Conservation (phyloP, 2,888 invertebrate genomes). For the Ctena decussata region DNA sequence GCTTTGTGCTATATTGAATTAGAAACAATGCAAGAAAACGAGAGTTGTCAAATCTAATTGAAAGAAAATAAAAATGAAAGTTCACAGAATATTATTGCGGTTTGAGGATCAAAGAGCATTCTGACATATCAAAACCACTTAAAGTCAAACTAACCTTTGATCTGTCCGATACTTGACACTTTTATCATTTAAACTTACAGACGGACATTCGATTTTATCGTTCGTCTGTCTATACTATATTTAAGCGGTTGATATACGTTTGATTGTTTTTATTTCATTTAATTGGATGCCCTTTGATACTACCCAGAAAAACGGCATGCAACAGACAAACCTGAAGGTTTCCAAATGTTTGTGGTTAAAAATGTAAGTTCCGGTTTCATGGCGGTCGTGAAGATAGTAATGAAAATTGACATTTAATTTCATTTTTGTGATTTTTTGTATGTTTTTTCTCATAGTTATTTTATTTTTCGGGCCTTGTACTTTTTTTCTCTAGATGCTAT, state of each 20-base stretch:
- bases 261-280: background rate
- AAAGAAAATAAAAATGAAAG: background rate
- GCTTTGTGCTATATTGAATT: too few relatives aligned
- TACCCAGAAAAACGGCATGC: background rate
- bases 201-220: background rate
- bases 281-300: conserved; percentile 1
- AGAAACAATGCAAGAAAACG: background rate
- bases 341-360: conserved; percentile 3
- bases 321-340: background rate
- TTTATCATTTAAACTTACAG: background rate
- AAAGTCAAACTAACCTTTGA: background rate
- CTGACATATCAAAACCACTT: conserved; percentile 5
- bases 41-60: background rate
- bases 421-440: background rate
- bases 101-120: background rate
- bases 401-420: conserved; percentile 10
- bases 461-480: too few relatives aligned
- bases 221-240: background rate
- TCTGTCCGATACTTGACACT: background rate
- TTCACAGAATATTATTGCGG: background rate
- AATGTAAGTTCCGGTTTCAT: background rate
- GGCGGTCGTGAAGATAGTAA: background rate
- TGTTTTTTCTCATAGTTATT: too few relatives aligned
- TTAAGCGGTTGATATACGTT: background rate
- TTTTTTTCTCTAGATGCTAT: too few relatives aligned